Conservation (phyloP, 2,888 invertebrate species). For the Mythimna lalbum region DNA sequence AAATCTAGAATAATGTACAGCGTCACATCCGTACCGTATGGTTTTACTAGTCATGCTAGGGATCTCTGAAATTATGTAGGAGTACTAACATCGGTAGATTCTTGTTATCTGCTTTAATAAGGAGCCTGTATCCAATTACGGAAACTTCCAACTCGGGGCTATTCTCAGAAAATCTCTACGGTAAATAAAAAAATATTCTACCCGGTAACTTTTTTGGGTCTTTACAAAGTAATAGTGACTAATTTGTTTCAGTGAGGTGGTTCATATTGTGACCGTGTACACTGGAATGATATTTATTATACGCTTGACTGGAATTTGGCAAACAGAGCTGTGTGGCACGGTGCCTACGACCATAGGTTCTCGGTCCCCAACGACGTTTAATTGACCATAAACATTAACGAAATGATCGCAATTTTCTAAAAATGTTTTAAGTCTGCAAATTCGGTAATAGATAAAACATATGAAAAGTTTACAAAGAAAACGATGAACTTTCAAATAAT, state of each 20-base stretch:
- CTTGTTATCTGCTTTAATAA: constrained; percentile 10
- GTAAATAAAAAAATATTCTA: background rate
- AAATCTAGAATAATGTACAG: constrained; percentile 12
- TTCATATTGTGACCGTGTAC: constrained; percentile 23
- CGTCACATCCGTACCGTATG: background rate
- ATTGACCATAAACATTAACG: constrained; percentile 17
- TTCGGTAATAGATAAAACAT: constrained; percentile 8
- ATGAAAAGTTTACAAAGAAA: constrained; percentile 10
- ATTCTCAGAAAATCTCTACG: constrained; percentile 2
- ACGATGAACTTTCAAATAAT: constrained; percentile 28
- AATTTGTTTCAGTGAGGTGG: constrained; percentile 12
- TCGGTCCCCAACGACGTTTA: constrained; percentile 4
- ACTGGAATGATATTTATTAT: constrained; percentile 38
- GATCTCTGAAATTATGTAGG: background rate
- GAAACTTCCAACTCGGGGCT: background rate
- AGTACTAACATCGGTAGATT: constrained; percentile 1
- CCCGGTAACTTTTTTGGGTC: background rate
- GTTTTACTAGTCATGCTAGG: background rate
- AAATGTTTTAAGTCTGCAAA: constrained; percentile 1
- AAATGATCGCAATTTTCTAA: background rate
- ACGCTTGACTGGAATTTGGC: constrained; percentile 46
- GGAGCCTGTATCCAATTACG: constrained; percentile 24
- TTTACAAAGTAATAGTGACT: constrained; percentile 20
- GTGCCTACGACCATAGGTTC: constrained; percentile 40
- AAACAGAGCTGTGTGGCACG: constrained; percentile 40